A percentile compares a stretch with the other conserved stretches of the same genome.
Conservation (phyloP, 2,797 vertebrate genomes). For the Carapus acus region DNA sequence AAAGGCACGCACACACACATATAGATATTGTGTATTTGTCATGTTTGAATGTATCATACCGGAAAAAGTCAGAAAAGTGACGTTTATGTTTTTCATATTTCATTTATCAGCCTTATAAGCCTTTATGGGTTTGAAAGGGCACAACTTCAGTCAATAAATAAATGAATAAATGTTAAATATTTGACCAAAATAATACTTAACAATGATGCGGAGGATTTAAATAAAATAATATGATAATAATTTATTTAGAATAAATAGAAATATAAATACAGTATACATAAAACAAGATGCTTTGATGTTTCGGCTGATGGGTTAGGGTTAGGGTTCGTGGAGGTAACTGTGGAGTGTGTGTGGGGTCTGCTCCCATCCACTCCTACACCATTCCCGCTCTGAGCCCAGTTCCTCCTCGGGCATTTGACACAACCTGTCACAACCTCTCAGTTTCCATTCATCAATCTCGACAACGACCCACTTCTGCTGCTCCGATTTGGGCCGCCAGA, state of each 20-base stretch:
- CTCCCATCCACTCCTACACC: slow-evolving; percentile 11
- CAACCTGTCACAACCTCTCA: slow-evolving; percentile 33
- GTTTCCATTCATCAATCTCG: slow-evolving; percentile 26
- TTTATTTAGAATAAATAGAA: too few species aligned
- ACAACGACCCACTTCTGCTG: slow-evolving; percentile 51
- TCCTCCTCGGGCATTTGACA: slow-evolving; percentile 6
- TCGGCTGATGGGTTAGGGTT: too few species aligned
- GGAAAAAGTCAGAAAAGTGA: slow-evolving; percentile 23
- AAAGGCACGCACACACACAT: slow-evolving; percentile 26
- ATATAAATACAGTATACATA: too few species aligned
- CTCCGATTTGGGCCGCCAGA: slow-evolving; percentile 36
- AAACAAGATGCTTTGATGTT: too few species aligned
- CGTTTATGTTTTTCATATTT: slow-evolving; percentile 4
- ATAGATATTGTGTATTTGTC: slow-evolving; percentile 21
- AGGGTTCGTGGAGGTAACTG: too few species aligned
- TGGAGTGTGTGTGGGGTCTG: slow-evolving; percentile 3
- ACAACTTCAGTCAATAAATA: too few species aligned
- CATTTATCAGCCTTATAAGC: too few species aligned
- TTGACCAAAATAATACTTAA: too few species aligned
- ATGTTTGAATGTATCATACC: slow-evolving; percentile 14
- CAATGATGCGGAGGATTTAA: too few species aligned
- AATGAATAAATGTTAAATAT: too few species aligned
- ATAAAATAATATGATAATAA: too few species aligned
- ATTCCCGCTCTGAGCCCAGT: slow-evolving; percentile 1
- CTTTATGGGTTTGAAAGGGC: too few species aligned